Evolutionary conservation across 2,113 vertebrate species (phyloP), one percentile per base, ranked within the genome.

Genomic region (Ammodytes marinus): DNA sequence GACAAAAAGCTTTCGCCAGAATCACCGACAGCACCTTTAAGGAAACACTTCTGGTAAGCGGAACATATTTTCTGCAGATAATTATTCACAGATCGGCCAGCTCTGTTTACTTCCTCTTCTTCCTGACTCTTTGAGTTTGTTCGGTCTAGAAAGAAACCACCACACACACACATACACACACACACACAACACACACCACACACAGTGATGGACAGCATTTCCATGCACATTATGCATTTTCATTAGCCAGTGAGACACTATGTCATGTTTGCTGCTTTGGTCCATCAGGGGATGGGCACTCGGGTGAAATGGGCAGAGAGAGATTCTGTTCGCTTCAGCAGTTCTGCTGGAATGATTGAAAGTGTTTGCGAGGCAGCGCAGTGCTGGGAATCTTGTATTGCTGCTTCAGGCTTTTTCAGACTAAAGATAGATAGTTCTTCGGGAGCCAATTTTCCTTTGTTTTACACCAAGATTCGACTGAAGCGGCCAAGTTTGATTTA

Each of bases 281-380:
- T 67, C 66, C 71, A 52, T 74, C 74, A 68, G 77, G 84, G 68
- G 86, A 83, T 68, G 82, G 69, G 84, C 84, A 55, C 74, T 83
- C 67, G 80, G 89, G 79, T 83, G 85, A 91, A 91, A 90, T 80
- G 87, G 85, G 82, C 88, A 82, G 84, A 89, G 84, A 86, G 80
- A 92, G n/a, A n/a, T 90, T 88, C 74, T 82, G 86, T 89, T 74
- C 37, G 77, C 86, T 87, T 93, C 89, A 94, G 93, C 91, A 88
- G 86, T 93, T 94, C 89, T 86, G 71, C 77, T 59, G 69, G 81
- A 89, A 90, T 87, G 88, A 88, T 89, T 90, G 92, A 87, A 90
- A 87, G 87, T 74, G 81, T 74, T 80, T 82, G 83, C 1, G 42
- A 85, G 64, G 76, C 35, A 76, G 80, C 40, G 7, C 74, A 82